These are phyloP conservation scores for Apoderus coryli DNA, from an alignment of 2,888 invertebrate species.

Conservation along the genomic window DNA sequence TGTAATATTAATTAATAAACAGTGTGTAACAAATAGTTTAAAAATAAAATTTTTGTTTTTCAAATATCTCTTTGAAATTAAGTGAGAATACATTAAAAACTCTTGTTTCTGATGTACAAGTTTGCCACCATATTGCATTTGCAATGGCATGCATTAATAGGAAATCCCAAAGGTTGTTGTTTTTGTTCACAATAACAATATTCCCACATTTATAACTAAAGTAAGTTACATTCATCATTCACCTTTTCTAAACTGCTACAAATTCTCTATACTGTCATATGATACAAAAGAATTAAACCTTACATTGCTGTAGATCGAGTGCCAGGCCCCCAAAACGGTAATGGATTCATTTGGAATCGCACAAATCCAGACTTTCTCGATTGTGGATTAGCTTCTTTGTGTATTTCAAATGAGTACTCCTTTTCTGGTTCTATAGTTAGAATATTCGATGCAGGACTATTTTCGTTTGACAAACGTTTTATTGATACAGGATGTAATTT, in stretches of 20 bases:
- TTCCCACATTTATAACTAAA: conserved; percentile 3
- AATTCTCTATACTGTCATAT: background rate
- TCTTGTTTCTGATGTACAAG: too few species aligned
- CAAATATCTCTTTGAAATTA: too few species aligned
- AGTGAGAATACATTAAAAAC: too few species aligned
- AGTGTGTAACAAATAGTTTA: too few species aligned
- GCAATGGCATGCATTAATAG: too few species aligned
- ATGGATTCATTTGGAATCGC: conserved; percentile 78
- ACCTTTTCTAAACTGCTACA: background rate
- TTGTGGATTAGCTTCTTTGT: conserved; percentile 63
- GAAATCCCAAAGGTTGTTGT: background rate
- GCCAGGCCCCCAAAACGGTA: conserved; percentile 85
- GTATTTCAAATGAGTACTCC: conserved; percentile 38
- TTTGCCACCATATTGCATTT: too few species aligned
- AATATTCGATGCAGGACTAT: conserved; percentile 39
- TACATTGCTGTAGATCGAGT: conserved; percentile 64
- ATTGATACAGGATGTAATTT: conserved; percentile 49
- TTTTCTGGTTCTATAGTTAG: conserved; percentile 37
- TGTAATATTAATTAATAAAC: too few species aligned
- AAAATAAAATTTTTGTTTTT: too few species aligned
- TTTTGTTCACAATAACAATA: background rate
- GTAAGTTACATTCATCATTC: background rate
- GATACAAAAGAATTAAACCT: conserved; percentile 20
- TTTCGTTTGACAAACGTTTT: conserved; percentile 37
- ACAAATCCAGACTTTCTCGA: conserved; percentile 59